Evolutionary conservation across 1,140 invertebrate species (phyloP).

Genomic region (Chironomus striatipennis): DNA sequence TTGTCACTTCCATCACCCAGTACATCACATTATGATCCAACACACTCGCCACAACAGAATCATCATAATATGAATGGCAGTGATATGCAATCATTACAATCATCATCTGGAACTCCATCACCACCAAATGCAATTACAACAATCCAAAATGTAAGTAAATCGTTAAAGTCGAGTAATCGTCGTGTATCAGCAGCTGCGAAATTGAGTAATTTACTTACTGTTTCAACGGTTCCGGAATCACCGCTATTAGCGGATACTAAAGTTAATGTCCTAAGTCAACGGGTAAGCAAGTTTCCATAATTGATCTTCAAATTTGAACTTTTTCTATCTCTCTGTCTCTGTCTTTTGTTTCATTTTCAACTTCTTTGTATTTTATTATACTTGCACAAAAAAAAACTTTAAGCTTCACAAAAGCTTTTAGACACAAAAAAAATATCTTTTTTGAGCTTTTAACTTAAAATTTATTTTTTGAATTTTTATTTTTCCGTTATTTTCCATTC

Average conservation of each 20-base stretch:
- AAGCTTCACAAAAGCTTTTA: background rate
- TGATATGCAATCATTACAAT: constrained; percentile 43
- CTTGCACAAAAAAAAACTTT: background rate
- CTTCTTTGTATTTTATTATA: no score
- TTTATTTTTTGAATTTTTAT: background rate
- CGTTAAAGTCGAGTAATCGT: background rate
- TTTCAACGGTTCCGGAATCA: constrained; percentile 35
- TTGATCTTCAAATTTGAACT: constrained; percentile 27
- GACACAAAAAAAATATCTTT: background rate
- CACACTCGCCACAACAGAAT: constrained; percentile 13
- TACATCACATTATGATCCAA: constrained; percentile 44
- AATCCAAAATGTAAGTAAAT: constrained; percentile 39
- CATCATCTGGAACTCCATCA: constrained; percentile 34
- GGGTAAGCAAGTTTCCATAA: constrained; percentile 58
- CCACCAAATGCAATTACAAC: constrained; percentile 42
- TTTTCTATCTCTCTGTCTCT: background rate
- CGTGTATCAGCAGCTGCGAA: background rate
- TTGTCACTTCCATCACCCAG: constrained; percentile 69
- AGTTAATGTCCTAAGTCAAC: constrained; percentile 71
- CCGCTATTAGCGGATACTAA: constrained; percentile 49
- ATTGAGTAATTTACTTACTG: background rate
- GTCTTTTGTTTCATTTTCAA: no score
- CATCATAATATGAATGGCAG: constrained; percentile 29
- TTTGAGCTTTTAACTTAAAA: background rate
- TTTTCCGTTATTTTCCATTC: background rate